Base-by-base conservation (phyloP, 2,797 vertebrate genomes). In the Pterois miles region DNA sequence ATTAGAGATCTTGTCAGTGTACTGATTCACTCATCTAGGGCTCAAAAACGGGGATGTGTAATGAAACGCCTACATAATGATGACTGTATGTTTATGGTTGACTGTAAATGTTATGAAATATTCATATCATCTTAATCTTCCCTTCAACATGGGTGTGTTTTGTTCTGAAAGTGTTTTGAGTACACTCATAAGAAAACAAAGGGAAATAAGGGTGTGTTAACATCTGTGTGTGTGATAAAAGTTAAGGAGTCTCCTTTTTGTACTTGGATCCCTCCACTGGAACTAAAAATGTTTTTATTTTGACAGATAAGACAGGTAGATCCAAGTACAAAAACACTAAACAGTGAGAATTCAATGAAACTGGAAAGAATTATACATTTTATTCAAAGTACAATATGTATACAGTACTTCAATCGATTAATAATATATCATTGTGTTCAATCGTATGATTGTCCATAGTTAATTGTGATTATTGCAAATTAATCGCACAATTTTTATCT, bases 121-220 rank as follows among this genome's bases (percentile, higher is more conserved):
- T 88, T 80, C 46, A 16, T 54, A 56, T 72, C 60, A 50, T 80
- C 56, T 71, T 74, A 82, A 77, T 57, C 64, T 76, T 74, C 33
- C 27, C 25, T 73, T 50, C n/a, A 66, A 36, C 36, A 22, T 46
- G 76, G 89, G 90, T 53, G 91, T 80, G 88, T 81, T 70, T 23
- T 34, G 2, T 53, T 50, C 27, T 65, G 13, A 65, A 18, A 43
- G 29, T 31, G 48, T 48, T 58, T 18, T 43, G 40, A 18, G 40
- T 43, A 13, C 3, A 64, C 9, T 53, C 54, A 6, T 58, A 13
- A 77, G 38, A 76, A 86, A 82, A 82, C 63, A 81, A 84, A 81
- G 14, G 29, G 10, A 40, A 77, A 72, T 43, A 23, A 84, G 66
- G 84, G 87, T 43, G 83, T 88, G 84, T 85, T 72, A 40, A 13